Percentiles rank a stretch among this genome's conserved stretches.
phyloP scores from a whole-genome alignment of 1,140 invertebrate genomes.

The Penaeus chinensis region DNA sequence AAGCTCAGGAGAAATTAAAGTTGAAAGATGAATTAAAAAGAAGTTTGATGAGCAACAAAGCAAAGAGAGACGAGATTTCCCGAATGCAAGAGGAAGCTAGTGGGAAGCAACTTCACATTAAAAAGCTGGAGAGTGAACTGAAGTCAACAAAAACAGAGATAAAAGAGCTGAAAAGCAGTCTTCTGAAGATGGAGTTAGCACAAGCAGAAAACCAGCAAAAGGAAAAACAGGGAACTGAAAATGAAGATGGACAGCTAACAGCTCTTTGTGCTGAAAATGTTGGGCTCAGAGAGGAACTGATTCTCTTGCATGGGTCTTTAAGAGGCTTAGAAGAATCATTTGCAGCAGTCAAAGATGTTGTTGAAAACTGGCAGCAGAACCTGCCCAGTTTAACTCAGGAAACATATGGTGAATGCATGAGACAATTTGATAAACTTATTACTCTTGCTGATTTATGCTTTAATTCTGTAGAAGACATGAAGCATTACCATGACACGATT shows the following conservation, averaged over 20 bases:
- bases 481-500: constrained; percentile 8
- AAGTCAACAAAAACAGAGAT: constrained; percentile 44
- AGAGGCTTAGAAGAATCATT: constrained; percentile 13
- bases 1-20: constrained; percentile 28
- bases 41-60: constrained; percentile 55
- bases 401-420: neutral
- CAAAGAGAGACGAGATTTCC: constrained; percentile 45
- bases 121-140: constrained; percentile 37
- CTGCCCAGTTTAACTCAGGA: neutral
- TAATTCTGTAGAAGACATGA: constrained; percentile 4
- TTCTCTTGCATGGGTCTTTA: neutral
- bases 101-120: constrained; percentile 25
- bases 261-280: constrained; percentile 43
- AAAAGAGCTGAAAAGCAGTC: constrained; percentile 16
- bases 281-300: constrained; percentile 46
- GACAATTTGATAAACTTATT: constrained; percentile 3
- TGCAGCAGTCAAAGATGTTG: constrained; percentile 16
- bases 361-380: constrained; percentile 5
- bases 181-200: constrained; percentile 40
- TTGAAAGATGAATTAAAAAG: constrained; percentile 55
- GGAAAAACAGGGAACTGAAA: constrained; percentile 7
- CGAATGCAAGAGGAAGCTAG: constrained; percentile 32
- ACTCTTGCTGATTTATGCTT: neutral
- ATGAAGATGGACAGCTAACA: neutral
- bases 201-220: constrained; percentile 16